Base-by-base conservation (phyloP, 2,113 vertebrate genomes). In the Gallinago paraguaiae region DNA sequence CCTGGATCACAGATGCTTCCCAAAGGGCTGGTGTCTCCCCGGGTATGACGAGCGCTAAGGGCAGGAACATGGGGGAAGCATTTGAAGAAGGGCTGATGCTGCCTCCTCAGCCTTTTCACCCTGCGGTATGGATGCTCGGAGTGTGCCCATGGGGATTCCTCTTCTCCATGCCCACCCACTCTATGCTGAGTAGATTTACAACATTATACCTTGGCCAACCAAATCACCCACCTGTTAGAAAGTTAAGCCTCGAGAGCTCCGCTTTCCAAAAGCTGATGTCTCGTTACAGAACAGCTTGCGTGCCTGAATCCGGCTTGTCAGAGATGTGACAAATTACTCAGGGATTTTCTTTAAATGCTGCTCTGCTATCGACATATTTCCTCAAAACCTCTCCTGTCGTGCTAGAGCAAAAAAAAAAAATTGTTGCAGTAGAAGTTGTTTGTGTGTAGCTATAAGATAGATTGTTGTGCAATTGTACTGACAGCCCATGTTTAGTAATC, bases 51-150 rank as follows among this genome's bases (percentile, higher is more conserved):
- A 45, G 4, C 1, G n/a, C 64, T 50, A 2, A 2, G 53, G 27
- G 19, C 37, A 20, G 41, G 23, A 33, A 67, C 8, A 4, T 39
- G 22, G 9, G 46, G 17, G 86, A 37, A 33, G 30, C 2, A 5
- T 27, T 60, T 30, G 17, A 28, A 31, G 39, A 35, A 63, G 46
- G 41, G 11, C 39, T 7, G 14, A 50, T 43, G 57, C 16, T 54
- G 45, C 22, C 43, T 15, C 8, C 48, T 67, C 54, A 3, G 17
- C 27, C 35, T 0, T 19, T 51, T 20, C 1, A 1, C 13, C 3
- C 3, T 3, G 54, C 31, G 1, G 10, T 17, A 3, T 6, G 41
- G 51, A 18, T n/a, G 61, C 20, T 0, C 2, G 0, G 10, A 17
- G 6, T 8, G 13, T 22, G 31, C 27, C 82, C 7, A 0, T 53